phyloP scores from a whole-genome alignment of 2,113 vertebrate genomes.

The Pantherophis guttatus region DNA sequence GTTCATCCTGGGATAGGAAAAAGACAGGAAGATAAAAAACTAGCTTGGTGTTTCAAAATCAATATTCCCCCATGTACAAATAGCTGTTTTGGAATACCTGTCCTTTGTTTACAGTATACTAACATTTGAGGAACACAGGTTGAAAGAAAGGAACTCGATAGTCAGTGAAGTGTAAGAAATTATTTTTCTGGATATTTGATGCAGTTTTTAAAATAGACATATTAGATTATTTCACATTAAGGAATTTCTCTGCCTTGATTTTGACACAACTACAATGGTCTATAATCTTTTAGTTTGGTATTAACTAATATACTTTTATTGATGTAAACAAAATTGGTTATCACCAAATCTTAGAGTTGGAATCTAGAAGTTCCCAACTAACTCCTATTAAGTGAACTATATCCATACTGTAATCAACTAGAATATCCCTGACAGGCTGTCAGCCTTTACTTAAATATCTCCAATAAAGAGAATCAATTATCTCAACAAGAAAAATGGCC shows the following conservation, averaged over 20 bases:
- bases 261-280: neutral
- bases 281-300: neutral
- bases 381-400: neutral
- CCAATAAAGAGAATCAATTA: neutral
- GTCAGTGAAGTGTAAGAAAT: neutral
- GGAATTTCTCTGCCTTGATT: neutral
- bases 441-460: neutral
- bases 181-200: neutral
- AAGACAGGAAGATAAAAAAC: neutral
- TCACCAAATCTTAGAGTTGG: neutral
- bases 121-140: neutral
- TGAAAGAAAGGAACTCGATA: neutral
- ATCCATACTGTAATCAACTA: neutral
- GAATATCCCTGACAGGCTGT: neutral
- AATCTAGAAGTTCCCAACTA: neutral
- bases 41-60: neutral
- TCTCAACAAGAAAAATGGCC: neutral
- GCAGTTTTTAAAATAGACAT: neutral
- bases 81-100: neutral
- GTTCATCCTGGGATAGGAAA: constrained; percentile 81
- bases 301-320: neutral
- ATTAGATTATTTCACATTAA: neutral
- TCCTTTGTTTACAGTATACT: neutral
- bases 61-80: neutral
- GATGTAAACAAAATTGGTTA: neutral